phyloP scores from a whole-genome alignment of 1,140 invertebrate species.

The Cotesia chilonis region DNA sequence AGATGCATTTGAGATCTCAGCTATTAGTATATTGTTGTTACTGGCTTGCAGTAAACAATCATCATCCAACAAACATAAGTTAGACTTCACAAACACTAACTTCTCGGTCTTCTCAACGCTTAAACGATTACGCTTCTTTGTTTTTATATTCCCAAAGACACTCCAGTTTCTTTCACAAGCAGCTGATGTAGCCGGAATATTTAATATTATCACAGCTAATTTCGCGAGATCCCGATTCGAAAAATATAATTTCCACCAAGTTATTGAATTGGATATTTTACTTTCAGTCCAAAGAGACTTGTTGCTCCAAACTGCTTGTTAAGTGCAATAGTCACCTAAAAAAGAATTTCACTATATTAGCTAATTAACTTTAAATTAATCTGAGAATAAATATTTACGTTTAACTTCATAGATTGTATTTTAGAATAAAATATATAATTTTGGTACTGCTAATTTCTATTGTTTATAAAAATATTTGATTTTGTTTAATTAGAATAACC shows the following conservation, averaged over 20 bases:
- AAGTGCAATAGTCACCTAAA: conserved; percentile 9
- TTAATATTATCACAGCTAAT: conserved; percentile 20
- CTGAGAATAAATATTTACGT: too few relatives aligned
- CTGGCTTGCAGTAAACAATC: too few relatives aligned
- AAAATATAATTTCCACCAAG: conserved; percentile 22
- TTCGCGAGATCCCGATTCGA: conserved; percentile 14
- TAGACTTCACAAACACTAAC: conserved; percentile 17
- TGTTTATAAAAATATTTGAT: too few relatives aligned
- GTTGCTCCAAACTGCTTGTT: conserved; percentile 9
- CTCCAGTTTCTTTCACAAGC: conserved; percentile 30
- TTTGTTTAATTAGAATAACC: too few relatives aligned
- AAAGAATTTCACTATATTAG: not conserved
- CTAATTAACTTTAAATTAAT: not conserved
- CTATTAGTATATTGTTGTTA: too few relatives aligned
- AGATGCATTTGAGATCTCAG: too few relatives aligned
- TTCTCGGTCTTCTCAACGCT: conserved; percentile 11
- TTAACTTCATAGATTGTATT: too few relatives aligned
- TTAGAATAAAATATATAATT: too few relatives aligned
- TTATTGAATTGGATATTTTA: not conserved
- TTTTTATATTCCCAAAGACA: conserved; percentile 10
- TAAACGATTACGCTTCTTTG: conserved; percentile 23
- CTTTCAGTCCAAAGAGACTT: conserved; percentile 9
- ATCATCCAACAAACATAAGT: conserved; percentile 20
- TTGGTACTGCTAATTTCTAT: too few relatives aligned
- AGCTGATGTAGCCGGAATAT: conserved; percentile 5